phyloP scores from a whole-genome alignment of 2,113 vertebrate species.

The Meles meles region DNA sequence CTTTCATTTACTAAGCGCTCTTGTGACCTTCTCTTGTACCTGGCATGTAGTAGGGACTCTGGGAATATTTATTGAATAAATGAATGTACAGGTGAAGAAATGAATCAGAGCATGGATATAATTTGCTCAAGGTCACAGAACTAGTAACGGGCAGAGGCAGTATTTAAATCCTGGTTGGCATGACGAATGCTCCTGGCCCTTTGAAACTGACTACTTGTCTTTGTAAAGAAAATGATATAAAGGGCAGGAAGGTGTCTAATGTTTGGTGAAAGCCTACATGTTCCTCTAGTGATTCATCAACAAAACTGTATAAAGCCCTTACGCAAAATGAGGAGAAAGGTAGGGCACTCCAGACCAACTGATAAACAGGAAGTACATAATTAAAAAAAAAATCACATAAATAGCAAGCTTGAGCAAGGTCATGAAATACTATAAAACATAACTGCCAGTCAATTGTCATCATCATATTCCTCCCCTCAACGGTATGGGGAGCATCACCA shows the following conservation, averaged over 20 bases:
- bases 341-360: conserved; percentile 59
- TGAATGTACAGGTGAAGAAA: not conserved
- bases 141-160: not conserved
- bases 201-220: not conserved
- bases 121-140: not conserved
- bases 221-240: conserved; percentile 33
- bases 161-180: not conserved
- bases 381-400: conserved; percentile 31
- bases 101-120: not conserved
- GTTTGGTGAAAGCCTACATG: conserved; percentile 60
- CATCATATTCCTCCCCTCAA: not conserved
- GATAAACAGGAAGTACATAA: conserved; percentile 64
- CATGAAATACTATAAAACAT: not conserved
- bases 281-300: conserved; percentile 71
- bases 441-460: not conserved
- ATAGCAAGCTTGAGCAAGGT: conserved; percentile 21
- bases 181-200: not conserved
- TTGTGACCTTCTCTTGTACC: not conserved
- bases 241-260: conserved; percentile 49
- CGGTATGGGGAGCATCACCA: not conserved
- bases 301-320: conserved; percentile 63
- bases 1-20: not conserved
- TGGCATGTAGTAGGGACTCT: not conserved
- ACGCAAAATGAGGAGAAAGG: conserved; percentile 31
- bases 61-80: not conserved